Conservation (phyloP, 2,113 vertebrate species). For the Procavia capensis region DNA sequence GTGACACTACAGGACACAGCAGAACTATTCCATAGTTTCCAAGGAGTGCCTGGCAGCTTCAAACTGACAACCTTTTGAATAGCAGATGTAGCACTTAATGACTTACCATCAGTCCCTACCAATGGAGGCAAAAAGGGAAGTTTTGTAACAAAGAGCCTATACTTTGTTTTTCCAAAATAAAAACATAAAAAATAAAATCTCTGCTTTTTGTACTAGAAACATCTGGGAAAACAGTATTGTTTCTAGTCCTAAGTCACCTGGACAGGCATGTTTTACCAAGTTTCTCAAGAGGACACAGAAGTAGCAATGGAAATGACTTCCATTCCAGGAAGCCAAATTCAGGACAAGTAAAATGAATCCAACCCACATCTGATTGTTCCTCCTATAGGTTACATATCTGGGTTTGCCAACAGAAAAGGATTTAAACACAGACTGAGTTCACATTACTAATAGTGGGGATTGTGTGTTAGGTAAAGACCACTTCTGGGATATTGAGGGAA, state of each 20-base stretch:
- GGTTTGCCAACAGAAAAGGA: neutral
- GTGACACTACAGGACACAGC: too few species aligned
- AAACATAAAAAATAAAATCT: conserved; percentile 71
- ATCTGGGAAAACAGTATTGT: neutral
- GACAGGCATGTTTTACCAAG: neutral
- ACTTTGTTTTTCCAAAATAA: conserved; percentile 57
- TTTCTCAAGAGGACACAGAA: neutral
- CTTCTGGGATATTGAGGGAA: neutral
- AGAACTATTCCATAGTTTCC: too few species aligned
- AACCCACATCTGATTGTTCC: neutral
- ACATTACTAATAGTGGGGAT: neutral
- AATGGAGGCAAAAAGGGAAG: neutral
- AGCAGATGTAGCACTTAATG: too few species aligned
- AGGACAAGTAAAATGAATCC: neutral
- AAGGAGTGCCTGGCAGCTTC: too few species aligned
- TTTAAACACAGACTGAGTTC: neutral
- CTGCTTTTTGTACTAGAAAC: conserved; percentile 44
- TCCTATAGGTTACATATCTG: neutral
- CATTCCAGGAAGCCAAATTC: conserved; percentile 18
- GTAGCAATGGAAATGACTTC: neutral
- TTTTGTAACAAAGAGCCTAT: neutral
- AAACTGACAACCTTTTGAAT: too few species aligned
- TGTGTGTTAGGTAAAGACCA: neutral
- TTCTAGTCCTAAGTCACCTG: neutral
- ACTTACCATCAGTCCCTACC: too few species aligned